These are phyloP conservation scores for Mesocricetus auratus DNA, from an alignment of 2,113 vertebrate genomes.

Conservation along the genomic window DNA sequence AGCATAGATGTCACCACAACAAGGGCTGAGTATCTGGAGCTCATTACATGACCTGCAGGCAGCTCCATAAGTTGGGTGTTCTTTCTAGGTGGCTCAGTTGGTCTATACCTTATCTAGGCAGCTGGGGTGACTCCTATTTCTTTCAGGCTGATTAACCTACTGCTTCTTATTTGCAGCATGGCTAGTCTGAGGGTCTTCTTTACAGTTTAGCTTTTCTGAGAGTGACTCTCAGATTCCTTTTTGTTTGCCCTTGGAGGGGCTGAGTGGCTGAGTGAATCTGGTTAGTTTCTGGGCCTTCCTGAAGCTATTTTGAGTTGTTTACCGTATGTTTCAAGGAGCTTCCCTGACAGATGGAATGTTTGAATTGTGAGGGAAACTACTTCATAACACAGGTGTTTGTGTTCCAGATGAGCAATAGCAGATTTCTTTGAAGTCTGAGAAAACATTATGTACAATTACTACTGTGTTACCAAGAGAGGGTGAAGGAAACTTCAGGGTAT, in stretches of 20 bases:
- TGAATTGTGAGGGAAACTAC: background rate
- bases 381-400: background rate
- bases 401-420: background rate
- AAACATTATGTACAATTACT: background rate
- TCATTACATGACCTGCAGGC: no score
- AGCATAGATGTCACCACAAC: background rate
- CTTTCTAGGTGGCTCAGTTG: background rate
- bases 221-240: background rate
- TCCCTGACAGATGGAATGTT: background rate
- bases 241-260: background rate
- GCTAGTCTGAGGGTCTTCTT: background rate
- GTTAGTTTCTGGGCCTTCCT: background rate
- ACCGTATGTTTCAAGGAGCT: background rate
- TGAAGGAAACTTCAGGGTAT: background rate
- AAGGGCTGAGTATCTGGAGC: background rate
- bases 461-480: background rate
- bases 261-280: background rate
- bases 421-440: background rate
- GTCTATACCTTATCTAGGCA: background rate
- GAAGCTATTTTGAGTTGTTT: background rate
- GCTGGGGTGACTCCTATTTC: background rate
- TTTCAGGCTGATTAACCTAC: background rate
- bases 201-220: background rate
- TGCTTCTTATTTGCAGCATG: background rate
- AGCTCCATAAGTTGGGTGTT: background rate